phyloP scores from a whole-genome alignment of 2,797 vertebrate genomes.

The Anguilla obscura region DNA sequence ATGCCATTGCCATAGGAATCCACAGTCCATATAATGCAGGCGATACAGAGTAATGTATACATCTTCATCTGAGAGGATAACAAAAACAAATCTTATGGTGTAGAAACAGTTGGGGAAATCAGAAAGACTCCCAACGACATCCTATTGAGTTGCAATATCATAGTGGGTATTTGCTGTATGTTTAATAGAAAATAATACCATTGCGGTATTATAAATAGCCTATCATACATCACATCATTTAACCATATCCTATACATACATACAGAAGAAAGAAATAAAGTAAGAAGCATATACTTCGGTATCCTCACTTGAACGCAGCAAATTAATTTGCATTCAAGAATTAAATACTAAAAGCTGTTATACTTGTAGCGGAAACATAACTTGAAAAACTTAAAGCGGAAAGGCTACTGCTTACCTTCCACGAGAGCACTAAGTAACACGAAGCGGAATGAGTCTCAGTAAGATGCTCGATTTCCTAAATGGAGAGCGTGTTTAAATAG shows the following conservation, averaged over 20 bases:
- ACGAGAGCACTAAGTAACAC: not conserved
- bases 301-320: not conserved
- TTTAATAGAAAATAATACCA: not conserved
- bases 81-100: not conserved
- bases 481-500: not conserved
- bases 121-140: not conserved
- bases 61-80: slow-evolving; percentile 24
- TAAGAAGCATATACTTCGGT: too few relatives aligned
- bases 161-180: not conserved
- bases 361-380: not conserved
- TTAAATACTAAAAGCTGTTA: not conserved
- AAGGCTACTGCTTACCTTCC: not conserved
- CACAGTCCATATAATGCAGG: not conserved
- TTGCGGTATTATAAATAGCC: not conserved
- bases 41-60: not conserved
- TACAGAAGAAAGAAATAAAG: not conserved
- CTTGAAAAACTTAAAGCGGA: not conserved
- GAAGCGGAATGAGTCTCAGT: not conserved
- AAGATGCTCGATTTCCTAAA: not conserved
- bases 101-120: not conserved
- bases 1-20: slow-evolving; percentile 35
- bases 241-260: not conserved
- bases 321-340: not conserved
- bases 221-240: not conserved
- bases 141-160: not conserved